These are phyloP conservation scores for Mormyrus lacerda DNA, from an alignment of 2,113 vertebrate species.

Conservation along the genomic window DNA sequence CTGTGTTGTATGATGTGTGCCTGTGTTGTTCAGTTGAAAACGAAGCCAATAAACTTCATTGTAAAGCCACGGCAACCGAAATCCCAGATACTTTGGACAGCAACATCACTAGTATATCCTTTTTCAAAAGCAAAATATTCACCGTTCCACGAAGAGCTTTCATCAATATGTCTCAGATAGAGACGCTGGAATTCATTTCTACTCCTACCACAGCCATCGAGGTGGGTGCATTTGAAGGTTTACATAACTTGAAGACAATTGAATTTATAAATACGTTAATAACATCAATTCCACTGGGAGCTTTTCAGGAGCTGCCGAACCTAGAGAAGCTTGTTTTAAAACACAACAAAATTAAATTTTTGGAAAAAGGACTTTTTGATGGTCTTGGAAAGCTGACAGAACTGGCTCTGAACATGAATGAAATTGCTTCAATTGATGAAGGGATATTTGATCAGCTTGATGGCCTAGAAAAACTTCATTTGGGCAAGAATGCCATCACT, in stretches of 20 bases:
- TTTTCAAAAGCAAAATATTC: slow-evolving; percentile 53
- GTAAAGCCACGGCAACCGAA: slow-evolving; percentile 35
- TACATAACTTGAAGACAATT: slow-evolving; percentile 45
- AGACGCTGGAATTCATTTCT: slow-evolving; percentile 55
- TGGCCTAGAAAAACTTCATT: slow-evolving; percentile 51
- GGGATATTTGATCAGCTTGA: slow-evolving; percentile 61
- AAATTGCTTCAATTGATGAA: slow-evolving; percentile 59
- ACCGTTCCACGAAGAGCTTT: slow-evolving; percentile 57
- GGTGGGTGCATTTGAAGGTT: slow-evolving; percentile 63
- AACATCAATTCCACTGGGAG: slow-evolving; percentile 46
- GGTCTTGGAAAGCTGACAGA: slow-evolving; percentile 46
- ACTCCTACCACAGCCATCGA: slow-evolving; percentile 53
- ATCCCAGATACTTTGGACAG: slow-evolving; percentile 47
- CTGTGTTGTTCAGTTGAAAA: slow-evolving; percentile 3
- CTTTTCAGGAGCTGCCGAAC: slow-evolving; percentile 56
- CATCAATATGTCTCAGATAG: slow-evolving; percentile 49
- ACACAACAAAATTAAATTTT: slow-evolving; percentile 45
- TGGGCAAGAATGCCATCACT: slow-evolving; percentile 61
- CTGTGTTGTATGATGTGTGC: slow-evolving; percentile 28
- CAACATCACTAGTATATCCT: slow-evolving; percentile 56
- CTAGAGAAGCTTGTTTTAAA: slow-evolving; percentile 57
- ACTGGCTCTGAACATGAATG: slow-evolving; percentile 53
- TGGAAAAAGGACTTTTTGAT: slow-evolving; percentile 62
- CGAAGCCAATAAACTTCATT: slow-evolving; percentile 48
- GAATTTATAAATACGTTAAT: slow-evolving; percentile 57